phyloP scores from a whole-genome alignment of 2,888 invertebrate genomes.

The Dryobotodes eremita region DNA sequence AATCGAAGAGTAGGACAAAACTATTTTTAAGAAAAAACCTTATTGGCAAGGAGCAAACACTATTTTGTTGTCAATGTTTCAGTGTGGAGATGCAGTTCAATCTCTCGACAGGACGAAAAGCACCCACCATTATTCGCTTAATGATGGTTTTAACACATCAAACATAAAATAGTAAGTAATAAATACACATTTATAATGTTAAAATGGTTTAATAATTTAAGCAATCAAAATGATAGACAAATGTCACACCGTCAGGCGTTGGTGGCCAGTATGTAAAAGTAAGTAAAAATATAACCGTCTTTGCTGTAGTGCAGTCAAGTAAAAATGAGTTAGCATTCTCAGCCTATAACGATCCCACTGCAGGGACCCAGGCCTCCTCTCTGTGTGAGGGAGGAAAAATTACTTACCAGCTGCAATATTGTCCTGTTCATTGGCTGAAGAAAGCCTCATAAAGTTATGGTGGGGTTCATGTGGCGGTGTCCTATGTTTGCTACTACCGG shows the following conservation, averaged over 20 bases:
- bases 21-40: not conserved
- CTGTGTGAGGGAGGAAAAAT: not conserved
- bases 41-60: not conserved
- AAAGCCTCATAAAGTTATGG: constrained; percentile 83
- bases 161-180: not conserved
- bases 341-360: not conserved
- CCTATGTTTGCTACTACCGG: constrained; percentile 83
- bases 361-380: not conserved
- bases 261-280: not conserved
- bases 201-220: not conserved
- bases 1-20: not conserved
- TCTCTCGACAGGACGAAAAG: too few relatives aligned
- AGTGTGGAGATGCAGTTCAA: not conserved
- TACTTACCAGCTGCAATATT: constrained; percentile 83
- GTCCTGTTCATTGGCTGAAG: constrained; percentile 86
- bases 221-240: not conserved
- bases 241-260: not conserved
- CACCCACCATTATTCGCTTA: not conserved
- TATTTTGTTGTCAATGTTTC: not conserved
- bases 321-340: not conserved
- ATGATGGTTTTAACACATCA: not conserved
- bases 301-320: not conserved
- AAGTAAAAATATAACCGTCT: not conserved
- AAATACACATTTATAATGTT: not conserved
- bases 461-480: constrained; percentile 80